Percentiles rank a stretch among this genome's conserved stretches.
These are phyloP conservation scores for Microctenopoma lineatum DNA, from an alignment of 2,797 vertebrate genomes.

Conservation along the genomic window DNA sequence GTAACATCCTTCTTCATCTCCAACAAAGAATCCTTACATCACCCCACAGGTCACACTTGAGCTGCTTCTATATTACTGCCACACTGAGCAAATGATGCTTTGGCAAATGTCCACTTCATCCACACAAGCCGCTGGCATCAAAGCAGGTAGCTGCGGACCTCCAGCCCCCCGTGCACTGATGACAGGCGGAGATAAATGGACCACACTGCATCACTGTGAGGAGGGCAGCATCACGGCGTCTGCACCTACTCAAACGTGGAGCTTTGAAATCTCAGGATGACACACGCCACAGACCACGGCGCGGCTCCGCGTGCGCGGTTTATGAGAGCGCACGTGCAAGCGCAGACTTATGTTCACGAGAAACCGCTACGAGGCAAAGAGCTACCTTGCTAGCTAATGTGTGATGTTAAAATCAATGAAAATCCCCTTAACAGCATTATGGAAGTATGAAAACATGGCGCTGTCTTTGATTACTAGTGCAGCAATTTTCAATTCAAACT, in stretches of 20 bases:
- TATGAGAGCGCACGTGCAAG: conserved; percentile 27
- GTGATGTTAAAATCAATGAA: neutral
- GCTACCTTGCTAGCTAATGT: neutral
- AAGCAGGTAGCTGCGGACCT: conserved; percentile 10
- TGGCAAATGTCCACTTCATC: conserved; percentile 4
- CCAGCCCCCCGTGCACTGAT: conserved; percentile 6
- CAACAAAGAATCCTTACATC: conserved; percentile 5
- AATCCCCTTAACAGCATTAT: neutral
- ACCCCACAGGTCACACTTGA: neutral
- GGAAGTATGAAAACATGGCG: neutral
- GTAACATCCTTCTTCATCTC: neutral
- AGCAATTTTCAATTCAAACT: neutral
- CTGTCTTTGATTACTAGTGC: neutral
- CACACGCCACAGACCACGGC: conserved; percentile 1
- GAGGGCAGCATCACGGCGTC: conserved; percentile 10
- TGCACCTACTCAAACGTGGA: conserved; percentile 26
- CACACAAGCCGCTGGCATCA: conserved; percentile 5
- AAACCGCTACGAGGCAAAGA: neutral
- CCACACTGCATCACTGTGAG: conserved; percentile 19
- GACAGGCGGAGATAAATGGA: conserved; percentile 24
- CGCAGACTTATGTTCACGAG: conserved; percentile 10
- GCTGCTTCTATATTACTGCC: conserved; percentile 5
- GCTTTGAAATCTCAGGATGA: conserved; percentile 6
- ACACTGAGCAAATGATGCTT: neutral
- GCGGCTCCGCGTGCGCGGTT: conserved; percentile 15